Evolutionary conservation across 2,888 invertebrate species (phyloP), one percentile per base, ranked within the genome.

Genomic region (Fragum fragum): DNA sequence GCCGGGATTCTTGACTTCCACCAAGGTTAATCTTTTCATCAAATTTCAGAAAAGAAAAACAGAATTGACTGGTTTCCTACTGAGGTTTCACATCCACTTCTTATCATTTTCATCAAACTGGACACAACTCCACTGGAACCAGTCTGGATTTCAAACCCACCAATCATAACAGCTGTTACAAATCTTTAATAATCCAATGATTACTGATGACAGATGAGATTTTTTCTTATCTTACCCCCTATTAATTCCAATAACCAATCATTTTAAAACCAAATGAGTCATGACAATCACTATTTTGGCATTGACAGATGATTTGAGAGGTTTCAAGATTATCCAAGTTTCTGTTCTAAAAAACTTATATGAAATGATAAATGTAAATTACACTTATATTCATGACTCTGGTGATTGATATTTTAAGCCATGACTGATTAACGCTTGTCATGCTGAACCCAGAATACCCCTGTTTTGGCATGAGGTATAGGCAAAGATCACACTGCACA

Each of bases 61-160:
- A 36, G 63, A 36, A 32, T 36, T n/a, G 63, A 42, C 39, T 42
- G 66, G 66, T 18, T 66, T 26, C 66, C 66, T 42, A 26, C 66
- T 42, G 66, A 21, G 32, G 21, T 66, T 66, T 66, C 66, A 66
- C 23, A 66, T 66, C 66, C 66, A 66, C 42, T 66, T 66, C 42
- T 42, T 66, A 66, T 66, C 66, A 66, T 66, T 66, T 66, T 42
- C 39, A 66, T 66, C 66, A 66, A 5, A 66, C 66, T 66, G 66
- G 66, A 66, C 66, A 66, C 36, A 23, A 26, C 23, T 23, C 66
- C 39, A 21, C 32, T n/a, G 66, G 66, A 66, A 66, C 66, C 66
- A 66, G 66, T 42, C 66, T 66, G 42, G 14, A 42, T 21, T 66
- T 66, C 26, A 16, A 42, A 66, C 39, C 36, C 36, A 42, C 66